These are phyloP conservation scores for Bombyx huttoni DNA, from an alignment of 2,888 invertebrate genomes.

Conservation along the genomic window DNA sequence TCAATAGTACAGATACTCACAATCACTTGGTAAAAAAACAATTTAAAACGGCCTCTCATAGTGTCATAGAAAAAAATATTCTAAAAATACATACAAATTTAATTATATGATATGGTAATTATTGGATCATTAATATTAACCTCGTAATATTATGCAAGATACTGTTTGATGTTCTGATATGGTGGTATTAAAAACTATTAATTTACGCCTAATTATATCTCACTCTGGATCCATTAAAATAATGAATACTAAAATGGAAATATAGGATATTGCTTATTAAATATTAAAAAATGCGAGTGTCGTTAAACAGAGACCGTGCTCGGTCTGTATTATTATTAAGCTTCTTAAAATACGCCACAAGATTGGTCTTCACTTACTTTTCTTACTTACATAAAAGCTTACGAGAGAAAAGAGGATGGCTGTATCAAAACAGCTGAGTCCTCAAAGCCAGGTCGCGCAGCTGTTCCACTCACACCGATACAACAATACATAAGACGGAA, in stretches of 20 bases:
- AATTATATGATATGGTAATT: background rate
- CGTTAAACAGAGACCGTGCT: slow-evolving; percentile 61
- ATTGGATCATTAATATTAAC: slow-evolving; percentile 7
- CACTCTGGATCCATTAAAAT: slow-evolving; percentile 44
- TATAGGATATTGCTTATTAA: slow-evolving; percentile 66
- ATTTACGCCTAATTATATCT: slow-evolving; percentile 42
- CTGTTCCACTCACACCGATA: slow-evolving; percentile 46
- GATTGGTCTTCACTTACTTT: slow-evolving; percentile 20
- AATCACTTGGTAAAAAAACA: too few species aligned
- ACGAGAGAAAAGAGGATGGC: slow-evolving; percentile 26
- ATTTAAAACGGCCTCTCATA: too few species aligned
- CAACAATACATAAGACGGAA: slow-evolving; percentile 32
- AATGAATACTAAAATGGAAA: slow-evolving; percentile 45
- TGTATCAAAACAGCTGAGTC: slow-evolving; percentile 15
- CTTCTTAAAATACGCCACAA: slow-evolving; percentile 52
- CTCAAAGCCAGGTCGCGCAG: slow-evolving; percentile 19
- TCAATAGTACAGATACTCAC: too few species aligned
- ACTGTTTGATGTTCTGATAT: slow-evolving; percentile 19
- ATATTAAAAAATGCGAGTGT: slow-evolving; percentile 62
- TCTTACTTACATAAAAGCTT: slow-evolving; percentile 23
- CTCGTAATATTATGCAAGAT: slow-evolving; percentile 17
- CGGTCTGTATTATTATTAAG: slow-evolving; percentile 64
- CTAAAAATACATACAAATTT: background rate
- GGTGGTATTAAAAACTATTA: slow-evolving; percentile 31
- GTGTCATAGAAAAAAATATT: too few species aligned